phyloP scores from a whole-genome alignment of 2,797 vertebrate genomes.

The Notamacropus eugenii region DNA sequence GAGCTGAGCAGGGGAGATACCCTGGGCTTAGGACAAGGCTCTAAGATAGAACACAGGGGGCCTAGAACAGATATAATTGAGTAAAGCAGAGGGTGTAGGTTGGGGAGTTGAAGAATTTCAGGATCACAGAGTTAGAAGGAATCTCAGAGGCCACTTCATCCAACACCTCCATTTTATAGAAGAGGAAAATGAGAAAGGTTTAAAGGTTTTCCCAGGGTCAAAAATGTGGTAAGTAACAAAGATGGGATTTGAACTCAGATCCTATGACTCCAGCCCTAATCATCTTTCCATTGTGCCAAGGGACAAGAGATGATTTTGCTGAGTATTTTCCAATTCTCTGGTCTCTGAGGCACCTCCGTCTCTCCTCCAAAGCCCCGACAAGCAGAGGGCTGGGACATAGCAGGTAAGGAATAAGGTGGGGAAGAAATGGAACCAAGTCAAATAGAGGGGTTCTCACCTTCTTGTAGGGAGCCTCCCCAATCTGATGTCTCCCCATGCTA shows the following conservation, averaged over 20 bases:
- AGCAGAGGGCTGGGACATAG: background rate
- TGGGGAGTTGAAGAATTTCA: background rate
- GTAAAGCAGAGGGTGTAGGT: background rate
- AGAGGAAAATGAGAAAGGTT: background rate
- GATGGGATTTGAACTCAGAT: background rate
- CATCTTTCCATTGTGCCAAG: background rate
- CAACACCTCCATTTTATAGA: background rate
- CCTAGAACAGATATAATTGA: background rate
- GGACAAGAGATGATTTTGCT: background rate
- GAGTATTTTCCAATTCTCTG: background rate
- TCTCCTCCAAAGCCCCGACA: background rate
- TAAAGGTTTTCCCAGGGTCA: background rate
- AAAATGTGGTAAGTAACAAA: background rate
- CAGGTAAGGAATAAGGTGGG: background rate
- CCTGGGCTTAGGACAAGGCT: background rate
- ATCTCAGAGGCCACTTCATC: background rate
- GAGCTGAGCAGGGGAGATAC: background rate
- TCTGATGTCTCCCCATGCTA: background rate
- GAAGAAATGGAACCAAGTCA: background rate
- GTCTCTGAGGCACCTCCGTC: background rate
- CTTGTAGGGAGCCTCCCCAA: background rate
- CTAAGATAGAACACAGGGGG: background rate
- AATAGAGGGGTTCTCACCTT: background rate
- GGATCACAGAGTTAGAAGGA: background rate
- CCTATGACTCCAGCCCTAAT: background rate